Evolutionary conservation across 2,888 invertebrate genomes (phyloP).

Genomic region (Trichacis sp.): DNA sequence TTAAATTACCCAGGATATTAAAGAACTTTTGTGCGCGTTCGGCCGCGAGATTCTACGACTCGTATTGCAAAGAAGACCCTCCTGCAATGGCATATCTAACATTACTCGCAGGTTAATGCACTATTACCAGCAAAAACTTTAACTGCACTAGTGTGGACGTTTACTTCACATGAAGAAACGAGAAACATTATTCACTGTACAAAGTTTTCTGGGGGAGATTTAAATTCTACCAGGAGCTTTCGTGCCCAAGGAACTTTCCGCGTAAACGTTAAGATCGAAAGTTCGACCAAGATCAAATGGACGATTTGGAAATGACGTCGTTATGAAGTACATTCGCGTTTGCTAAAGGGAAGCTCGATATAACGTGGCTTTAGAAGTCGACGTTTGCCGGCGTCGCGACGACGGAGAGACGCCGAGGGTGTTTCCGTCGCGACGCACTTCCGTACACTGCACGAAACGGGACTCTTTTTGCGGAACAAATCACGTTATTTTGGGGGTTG

Average conservation of each 20-base stretch:
- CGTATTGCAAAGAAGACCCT: too few relatives aligned
- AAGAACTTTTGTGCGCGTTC: too few relatives aligned
- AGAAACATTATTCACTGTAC: too few relatives aligned
- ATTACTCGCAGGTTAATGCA: too few relatives aligned
- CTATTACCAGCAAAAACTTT: too few relatives aligned
- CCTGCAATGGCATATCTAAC: too few relatives aligned
- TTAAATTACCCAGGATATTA: too few relatives aligned
- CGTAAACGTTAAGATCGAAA: not conserved
- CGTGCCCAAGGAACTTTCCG: too few relatives aligned
- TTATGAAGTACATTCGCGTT: constrained; percentile 29
- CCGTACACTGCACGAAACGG: constrained; percentile 26
- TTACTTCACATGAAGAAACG: too few relatives aligned
- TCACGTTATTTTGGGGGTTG: constrained; percentile 19
- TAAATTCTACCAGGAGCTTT: not conserved
- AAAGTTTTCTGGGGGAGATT: too few relatives aligned
- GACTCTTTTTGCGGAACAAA: constrained; percentile 5
- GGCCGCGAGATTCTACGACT: too few relatives aligned
- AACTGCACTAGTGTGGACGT: too few relatives aligned
- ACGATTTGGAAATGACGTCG: not conserved
- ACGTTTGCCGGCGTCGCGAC: constrained; percentile 58
- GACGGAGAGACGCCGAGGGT: constrained; percentile 52
- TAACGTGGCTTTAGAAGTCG: constrained; percentile 38
- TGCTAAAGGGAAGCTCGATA: constrained; percentile 36
- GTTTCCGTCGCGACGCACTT: constrained; percentile 59
- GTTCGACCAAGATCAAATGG: constrained; percentile 1